phyloP scores from a whole-genome alignment of 92 coral and sea anemone genomes.

The Epizoanthus rinbou region DNA sequence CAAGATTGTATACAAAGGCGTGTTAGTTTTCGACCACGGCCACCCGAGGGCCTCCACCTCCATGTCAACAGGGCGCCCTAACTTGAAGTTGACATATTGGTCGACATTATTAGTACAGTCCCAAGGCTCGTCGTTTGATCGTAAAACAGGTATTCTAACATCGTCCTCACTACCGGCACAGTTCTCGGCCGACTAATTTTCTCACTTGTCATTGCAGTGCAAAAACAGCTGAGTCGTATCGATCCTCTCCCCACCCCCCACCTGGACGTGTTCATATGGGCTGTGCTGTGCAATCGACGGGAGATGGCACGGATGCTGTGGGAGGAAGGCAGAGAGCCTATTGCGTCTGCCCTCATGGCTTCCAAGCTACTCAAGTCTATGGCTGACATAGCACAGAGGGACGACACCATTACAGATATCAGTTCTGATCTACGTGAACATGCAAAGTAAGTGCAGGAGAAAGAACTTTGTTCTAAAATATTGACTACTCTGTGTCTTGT shows the following conservation, averaged over 20 bases:
- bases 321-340: slow-evolving; percentile 87
- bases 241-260: slow-evolving; percentile 76
- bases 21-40: no score
- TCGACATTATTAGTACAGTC: no score
- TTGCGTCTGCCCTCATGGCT: slow-evolving; percentile 92
- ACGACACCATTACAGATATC: slow-evolving; percentile 91
- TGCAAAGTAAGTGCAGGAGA: slow-evolving; percentile 72
- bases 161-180: not conserved
- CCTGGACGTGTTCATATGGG: slow-evolving; percentile 93
- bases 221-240: slow-evolving; percentile 33
- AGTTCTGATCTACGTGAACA: slow-evolving; percentile 71
- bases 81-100: no score
- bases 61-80: no score
- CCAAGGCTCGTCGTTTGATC: no score
- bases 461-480: no score
- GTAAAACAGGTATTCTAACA: no score
- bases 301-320: slow-evolving; percentile 85
- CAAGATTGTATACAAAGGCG: no score
- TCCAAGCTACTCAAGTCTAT: slow-evolving; percentile 82
- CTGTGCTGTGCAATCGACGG: slow-evolving; percentile 83
- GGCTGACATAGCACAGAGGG: slow-evolving; percentile 78
- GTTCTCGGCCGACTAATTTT: not conserved
- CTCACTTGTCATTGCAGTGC: slow-evolving; percentile 3
- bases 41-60: no score
- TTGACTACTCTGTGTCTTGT: no score